These are phyloP conservation scores for Seriola quinqueradiata DNA, from an alignment of 2,113 vertebrate genomes.

Conservation along the genomic window DNA sequence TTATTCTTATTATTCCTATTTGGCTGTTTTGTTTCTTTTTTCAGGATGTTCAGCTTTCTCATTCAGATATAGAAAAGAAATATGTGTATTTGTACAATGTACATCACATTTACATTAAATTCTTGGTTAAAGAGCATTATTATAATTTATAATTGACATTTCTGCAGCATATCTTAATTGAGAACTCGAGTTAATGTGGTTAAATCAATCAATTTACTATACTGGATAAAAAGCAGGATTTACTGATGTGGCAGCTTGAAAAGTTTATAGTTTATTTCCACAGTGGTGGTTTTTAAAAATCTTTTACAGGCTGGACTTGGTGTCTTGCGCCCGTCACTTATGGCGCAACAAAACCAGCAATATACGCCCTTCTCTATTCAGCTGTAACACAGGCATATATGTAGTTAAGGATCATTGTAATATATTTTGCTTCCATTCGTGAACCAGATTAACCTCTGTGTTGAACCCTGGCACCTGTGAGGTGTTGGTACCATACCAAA, in stretches of 20 bases:
- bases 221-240: background rate
- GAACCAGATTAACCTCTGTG: slow-evolving; percentile 25
- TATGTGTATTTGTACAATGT: background rate
- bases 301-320: background rate
- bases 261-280: slow-evolving; percentile 3
- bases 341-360: background rate
- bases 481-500: background rate
- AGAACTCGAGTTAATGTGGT: background rate
- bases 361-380: background rate
- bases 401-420: slow-evolving; percentile 3
- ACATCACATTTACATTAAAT: slow-evolving; percentile 2
- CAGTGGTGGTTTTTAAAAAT: background rate
- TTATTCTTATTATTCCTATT: background rate
- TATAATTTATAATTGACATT: background rate
- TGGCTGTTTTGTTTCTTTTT: background rate
- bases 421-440: slow-evolving; percentile 18
- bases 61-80: background rate
- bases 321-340: background rate
- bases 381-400: background rate
- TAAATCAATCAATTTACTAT: slow-evolving; percentile 10
- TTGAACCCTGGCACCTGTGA: slow-evolving; percentile 19
- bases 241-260: background rate
- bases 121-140: background rate
- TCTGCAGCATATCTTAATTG: slow-evolving; percentile 6
- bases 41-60: background rate